These are phyloP conservation scores for Paramormyrops kingsleyae DNA, from an alignment of 2,113 vertebrate species.

Conservation along the genomic window DNA sequence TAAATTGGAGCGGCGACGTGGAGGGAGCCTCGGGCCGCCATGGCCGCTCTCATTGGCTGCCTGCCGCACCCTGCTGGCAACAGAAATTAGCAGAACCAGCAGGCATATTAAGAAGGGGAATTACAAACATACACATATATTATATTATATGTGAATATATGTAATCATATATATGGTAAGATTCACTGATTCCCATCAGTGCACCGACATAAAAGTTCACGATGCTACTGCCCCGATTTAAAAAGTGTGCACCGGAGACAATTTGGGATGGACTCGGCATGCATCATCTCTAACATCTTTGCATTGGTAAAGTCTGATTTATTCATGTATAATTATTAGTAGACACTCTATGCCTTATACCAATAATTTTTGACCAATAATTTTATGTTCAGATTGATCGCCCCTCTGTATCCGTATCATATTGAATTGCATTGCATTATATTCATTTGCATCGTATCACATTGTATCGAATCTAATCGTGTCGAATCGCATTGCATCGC, in stretches of 20 bases:
- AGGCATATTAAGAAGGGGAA: conserved; percentile 49
- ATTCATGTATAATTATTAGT: no score
- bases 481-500: background rate
- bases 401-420: no score
- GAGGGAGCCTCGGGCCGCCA: conserved; percentile 49
- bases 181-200: background rate
- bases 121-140: conserved; percentile 40
- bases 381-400: no score
- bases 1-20: conserved; percentile 61
- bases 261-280: background rate
- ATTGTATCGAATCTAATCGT: background rate
- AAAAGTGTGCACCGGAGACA: background rate
- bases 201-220: background rate
- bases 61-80: conserved; percentile 59
- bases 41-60: conserved; percentile 52
- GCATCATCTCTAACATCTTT: no score
- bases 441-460: background rate
- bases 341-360: no score
- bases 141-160: no score
- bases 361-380: no score
- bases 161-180: conserved; percentile 27
- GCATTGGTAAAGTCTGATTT: no score
- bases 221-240: background rate
- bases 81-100: conserved; percentile 61
- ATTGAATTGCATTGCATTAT: no score